Conservation (phyloP, 2,888 invertebrate genomes). For the Hypomecis punctinalis region DNA sequence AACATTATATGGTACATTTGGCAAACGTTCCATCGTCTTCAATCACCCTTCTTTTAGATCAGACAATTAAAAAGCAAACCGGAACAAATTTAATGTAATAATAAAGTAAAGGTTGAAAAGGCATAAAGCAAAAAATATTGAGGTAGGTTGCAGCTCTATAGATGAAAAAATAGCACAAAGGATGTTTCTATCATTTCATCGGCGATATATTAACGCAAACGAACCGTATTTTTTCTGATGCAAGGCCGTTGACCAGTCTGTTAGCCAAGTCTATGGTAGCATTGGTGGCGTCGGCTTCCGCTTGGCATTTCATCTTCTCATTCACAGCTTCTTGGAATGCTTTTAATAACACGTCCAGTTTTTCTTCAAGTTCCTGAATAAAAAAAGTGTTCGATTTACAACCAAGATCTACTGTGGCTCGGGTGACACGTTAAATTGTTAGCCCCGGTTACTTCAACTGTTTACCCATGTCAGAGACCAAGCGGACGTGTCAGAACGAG, state of each 20-base stretch:
- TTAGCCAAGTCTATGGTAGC: constrained; percentile 96
- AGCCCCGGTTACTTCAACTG: too few relatives aligned
- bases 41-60: too few relatives aligned
- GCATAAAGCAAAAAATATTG: too few relatives aligned
- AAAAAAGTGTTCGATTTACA: neutral
- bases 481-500: too few relatives aligned
- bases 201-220: neutral
- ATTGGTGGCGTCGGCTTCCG: constrained; percentile 96
- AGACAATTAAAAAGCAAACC: too few relatives aligned
- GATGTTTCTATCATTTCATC: neutral
- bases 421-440: too few relatives aligned
- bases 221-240: constrained; percentile 91
- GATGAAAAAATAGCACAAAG: neutral
- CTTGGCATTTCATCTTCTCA: constrained; percentile 95
- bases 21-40: too few relatives aligned
- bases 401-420: too few relatives aligned
- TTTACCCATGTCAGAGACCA: too few relatives aligned
- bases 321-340: constrained; percentile 94
- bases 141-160: neutral
- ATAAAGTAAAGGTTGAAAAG: too few relatives aligned
- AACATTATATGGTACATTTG: too few relatives aligned
- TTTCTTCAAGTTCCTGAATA: constrained; percentile 89
- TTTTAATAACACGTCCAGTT: constrained; percentile 89
- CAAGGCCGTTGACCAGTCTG: constrained; percentile 95
- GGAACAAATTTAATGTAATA: too few relatives aligned